A percentile compares a stretch with the other conserved stretches of the same genome.
Conservation (phyloP, 2,113 vertebrate genomes). For the Psettodes erumei region DNA sequence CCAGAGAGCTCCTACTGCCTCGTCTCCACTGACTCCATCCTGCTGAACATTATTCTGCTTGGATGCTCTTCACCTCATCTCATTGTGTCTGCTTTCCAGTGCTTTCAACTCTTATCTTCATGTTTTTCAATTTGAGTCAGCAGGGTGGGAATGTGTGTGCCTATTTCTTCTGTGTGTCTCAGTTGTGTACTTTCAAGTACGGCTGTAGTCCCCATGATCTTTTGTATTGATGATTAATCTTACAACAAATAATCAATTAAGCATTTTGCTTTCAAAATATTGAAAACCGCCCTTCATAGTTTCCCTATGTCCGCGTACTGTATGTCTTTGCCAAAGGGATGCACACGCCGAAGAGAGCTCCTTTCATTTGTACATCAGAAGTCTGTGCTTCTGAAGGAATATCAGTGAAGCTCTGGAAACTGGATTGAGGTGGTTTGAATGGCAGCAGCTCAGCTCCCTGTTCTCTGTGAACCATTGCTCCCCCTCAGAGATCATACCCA, state of each 20-base stretch:
- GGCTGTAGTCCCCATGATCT: not conserved
- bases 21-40: slow-evolving; percentile 30
- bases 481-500: slow-evolving; percentile 32
- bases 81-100: slow-evolving; percentile 23
- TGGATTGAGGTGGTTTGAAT: slow-evolving; percentile 61
- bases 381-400: slow-evolving; percentile 38
- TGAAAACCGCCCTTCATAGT: not conserved
- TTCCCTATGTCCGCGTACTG: not conserved
- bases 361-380: not conserved
- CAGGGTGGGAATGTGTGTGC: not conserved
- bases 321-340: slow-evolving; percentile 32
- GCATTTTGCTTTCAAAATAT: not conserved
- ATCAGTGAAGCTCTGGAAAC: slow-evolving; percentile 39
- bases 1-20: slow-evolving; percentile 29
- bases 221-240: not conserved
- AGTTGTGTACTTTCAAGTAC: not conserved
- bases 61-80: slow-evolving; percentile 37
- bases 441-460: slow-evolving; percentile 36
- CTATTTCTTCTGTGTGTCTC: not conserved
- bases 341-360: slow-evolving; percentile 6
- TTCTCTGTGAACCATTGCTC: slow-evolving; percentile 22
- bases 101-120: slow-evolving; percentile 21
- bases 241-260: not conserved
- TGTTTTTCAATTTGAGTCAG: slow-evolving; percentile 36
- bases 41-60: slow-evolving; percentile 41